Evolutionary conservation across 2,797 vertebrate genomes (phyloP), one percentile per base, ranked within the genome.

Genomic region (Liparis tanakae): DNA sequence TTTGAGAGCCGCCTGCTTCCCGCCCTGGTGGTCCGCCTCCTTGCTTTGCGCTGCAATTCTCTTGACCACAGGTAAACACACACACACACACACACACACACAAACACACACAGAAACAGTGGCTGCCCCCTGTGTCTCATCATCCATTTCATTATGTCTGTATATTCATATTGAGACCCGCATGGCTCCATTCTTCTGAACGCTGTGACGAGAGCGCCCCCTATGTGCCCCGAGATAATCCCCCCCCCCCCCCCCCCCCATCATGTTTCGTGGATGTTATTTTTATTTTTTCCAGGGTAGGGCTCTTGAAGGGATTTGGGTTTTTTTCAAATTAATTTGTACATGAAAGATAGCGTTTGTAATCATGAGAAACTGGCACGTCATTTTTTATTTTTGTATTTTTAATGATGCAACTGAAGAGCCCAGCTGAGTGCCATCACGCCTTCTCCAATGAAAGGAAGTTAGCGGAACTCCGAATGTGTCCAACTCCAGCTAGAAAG

Each of bases 61-160:
- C 33, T 7, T 85, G 56, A 85, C 68, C 62, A 33, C 74, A 81
- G 91, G 89, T 92, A 82, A 82, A 70, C 70, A 65, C 6, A 37
- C 43, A 41, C 14, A 55, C 43, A 2, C 13, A 14, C 39, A 48
- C 17, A n/a, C 17, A 33, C 17, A 59, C 22, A 41, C 41, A 13
- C 61, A 51, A 25, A 8, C 50, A 44, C 22, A 20, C 10, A 4
- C 15, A 48, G 36, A 22, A 14, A n/a, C 17, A 20, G 15, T 6
- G 22, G 53, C 41, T 13, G n/a, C 12, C 15, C 9, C 56, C 25
- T 10, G 5, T 55, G 5, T 55, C 25, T 58, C 57, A 54, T 33
- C 8, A 10, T 5, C 5, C 7, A 17, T 67, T 63, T 34, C 14
- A 17, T 6, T 46, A 41, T 46, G 44, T 58, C 22, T 6, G 9